These are phyloP conservation scores for Myotis brandtii DNA, from an alignment of 2,113 vertebrate species.

Conservation along the genomic window DNA sequence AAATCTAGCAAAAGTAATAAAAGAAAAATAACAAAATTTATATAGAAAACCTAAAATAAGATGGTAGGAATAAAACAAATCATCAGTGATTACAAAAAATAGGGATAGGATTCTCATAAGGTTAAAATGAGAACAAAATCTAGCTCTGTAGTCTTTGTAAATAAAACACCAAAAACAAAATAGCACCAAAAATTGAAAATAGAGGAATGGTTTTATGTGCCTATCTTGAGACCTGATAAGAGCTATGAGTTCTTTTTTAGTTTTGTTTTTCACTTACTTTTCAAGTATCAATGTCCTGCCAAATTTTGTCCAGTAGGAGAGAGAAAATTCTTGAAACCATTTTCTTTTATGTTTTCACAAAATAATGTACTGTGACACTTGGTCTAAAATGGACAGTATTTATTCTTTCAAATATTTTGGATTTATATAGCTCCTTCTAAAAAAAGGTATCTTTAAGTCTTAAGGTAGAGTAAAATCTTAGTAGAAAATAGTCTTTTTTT, in stretches of 20 bases:
- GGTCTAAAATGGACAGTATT: constrained; percentile 17
- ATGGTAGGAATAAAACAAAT: neutral
- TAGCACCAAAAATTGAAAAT: neutral
- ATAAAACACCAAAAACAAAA: constrained; percentile 25
- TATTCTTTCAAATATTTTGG: neutral
- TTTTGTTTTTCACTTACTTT: neutral
- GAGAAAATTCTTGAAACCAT: constrained; percentile 5
- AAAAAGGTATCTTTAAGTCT: constrained; percentile 29
- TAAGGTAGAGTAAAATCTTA: neutral
- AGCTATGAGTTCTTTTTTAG: neutral
- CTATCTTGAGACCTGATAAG: neutral
- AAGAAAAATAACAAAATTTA: neutral
- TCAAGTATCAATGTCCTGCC: neutral
- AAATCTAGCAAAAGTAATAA: constrained; percentile 9
- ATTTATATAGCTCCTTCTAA: constrained; percentile 9
- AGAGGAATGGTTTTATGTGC: neutral
- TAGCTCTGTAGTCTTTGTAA: neutral
- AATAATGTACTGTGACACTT: neutral
- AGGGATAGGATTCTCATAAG: neutral
- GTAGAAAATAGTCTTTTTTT: neutral
- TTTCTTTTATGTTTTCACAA: constrained; percentile 32
- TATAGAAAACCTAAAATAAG: neutral
- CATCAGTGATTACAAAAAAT: neutral
- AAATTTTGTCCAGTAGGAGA: constrained; percentile 3
- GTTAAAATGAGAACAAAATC: neutral